A percentile compares a stretch with the other conserved stretches of the same genome.
Conservation (phyloP, 2,797 vertebrate genomes). For the Sebastes alutus region DNA sequence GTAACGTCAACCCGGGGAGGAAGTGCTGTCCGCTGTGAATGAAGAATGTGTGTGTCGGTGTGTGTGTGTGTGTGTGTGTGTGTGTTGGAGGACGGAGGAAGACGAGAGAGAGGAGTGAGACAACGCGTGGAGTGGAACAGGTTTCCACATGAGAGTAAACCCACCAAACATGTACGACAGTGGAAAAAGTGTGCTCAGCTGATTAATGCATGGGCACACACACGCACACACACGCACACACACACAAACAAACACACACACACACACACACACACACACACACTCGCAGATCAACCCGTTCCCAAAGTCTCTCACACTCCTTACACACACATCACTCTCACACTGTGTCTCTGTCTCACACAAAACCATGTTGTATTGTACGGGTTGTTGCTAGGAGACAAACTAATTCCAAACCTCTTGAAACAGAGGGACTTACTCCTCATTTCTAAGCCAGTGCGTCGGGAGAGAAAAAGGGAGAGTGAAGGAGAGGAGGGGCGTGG, state of each 20-base stretch:
- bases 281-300: conserved; percentile 21
- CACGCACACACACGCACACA: conserved; percentile 34
- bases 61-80: background rate
- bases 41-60: conserved; percentile 40
- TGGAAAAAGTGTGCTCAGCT: conserved; percentile 81
- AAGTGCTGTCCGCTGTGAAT: conserved; percentile 65
- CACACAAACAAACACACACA: conserved; percentile 29
- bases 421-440: conserved; percentile 80
- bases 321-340: conserved; percentile 54
- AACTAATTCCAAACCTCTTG: conserved; percentile 81
- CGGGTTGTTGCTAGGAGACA: conserved; percentile 83
- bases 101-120: conserved; percentile 1
- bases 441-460: conserved; percentile 63
- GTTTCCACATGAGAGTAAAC: conserved; percentile 74
- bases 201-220: conserved; percentile 65
- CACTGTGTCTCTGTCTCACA: conserved; percentile 69
- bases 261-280: conserved; percentile 40
- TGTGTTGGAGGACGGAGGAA: background rate
- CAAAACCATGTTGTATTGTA: conserved; percentile 79
- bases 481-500: conserved; percentile 6
- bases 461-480: conserved; percentile 47
- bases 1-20: conserved; percentile 60
- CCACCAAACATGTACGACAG: conserved; percentile 66
- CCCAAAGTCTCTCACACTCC: conserved; percentile 44
- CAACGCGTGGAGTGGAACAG: conserved; percentile 61